Base-by-base conservation (phyloP, 2,888 invertebrate genomes). In the Sinotaia quadrata region DNA sequence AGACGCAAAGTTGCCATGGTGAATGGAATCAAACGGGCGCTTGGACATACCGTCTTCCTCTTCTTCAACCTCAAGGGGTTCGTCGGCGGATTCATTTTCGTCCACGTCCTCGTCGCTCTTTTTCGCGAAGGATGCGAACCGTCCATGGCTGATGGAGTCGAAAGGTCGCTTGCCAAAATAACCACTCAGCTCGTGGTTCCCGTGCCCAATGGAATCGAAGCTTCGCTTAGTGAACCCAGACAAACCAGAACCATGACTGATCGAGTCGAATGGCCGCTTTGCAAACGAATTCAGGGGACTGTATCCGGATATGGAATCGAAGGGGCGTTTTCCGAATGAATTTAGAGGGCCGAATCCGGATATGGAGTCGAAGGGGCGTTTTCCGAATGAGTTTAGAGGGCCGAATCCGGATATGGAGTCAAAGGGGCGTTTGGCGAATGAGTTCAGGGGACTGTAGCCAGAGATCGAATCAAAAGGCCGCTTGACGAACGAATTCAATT, bases 401-500 rank as follows among this genome's bases (percentile, higher is more conserved):
- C 61, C 36, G 3, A 4, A 51, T n/a, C 71, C 68, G 15, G 37
- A 37, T 18, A 71, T 52, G 18, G 59, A 33, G n/a, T 54, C 61
- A 33, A 31, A 57, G 2, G 33, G 61, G 7, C 67, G 54, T 8
- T 67, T 67, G 41, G 5, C 37, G 15, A 33, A 59, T 1, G 66
- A 61, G 7, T 33, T 24, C 12, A 71, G 58, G 10, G 36, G 54
- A 21, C 63, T 37, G 4, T 21, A n/a, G 3, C 63, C 63, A 51
- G n/a, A 34, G 31, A 36, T 71, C 3, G 63, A 59, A 54, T 72
- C 72, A 33, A 66, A 59, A 1, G 54, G 36, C 7, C 62, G 56
- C 47, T 71, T 71, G 52, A 37, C 52, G 49, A 68, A 60, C 3
- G 63, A 52, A 4, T 51, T n/a, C 29, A 71, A n/a, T n/a, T n/a